Base-by-base conservation (phyloP, 2,888 invertebrate genomes). In the Helleia helle region DNA sequence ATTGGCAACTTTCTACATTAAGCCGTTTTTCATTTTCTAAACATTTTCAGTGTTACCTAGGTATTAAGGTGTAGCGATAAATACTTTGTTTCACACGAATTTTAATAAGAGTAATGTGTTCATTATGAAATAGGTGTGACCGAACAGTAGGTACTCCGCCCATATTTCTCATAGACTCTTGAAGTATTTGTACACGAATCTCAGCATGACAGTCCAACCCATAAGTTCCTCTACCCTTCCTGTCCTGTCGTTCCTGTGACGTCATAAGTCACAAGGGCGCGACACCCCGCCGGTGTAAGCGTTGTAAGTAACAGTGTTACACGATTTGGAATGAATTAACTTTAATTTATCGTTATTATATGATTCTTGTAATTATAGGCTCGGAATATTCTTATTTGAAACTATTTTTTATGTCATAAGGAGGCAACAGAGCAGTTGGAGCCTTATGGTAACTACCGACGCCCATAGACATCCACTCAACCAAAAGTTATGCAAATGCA, bases 301-400 rank as follows among this genome's bases (percentile, higher is more conserved):
- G 58, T 46, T 48, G 48, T 51, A 55, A 56, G 57, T 55, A 50
- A 68, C 56, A 62, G 62, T 73, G 65, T 74, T 59, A 56, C 55
- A 58, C 58, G 48, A 53, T 68, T 65, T 66, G 66, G 59, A 47
- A 58, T 54, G 62, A 62, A 72, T 70, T 62, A 62, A 63, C 56
- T 65, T 71, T 62, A 75, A 73, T 76, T 75, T 72, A 65, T 62
- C 58, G 65, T 58, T 59, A n/a, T n/a, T n/a, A 64, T 55, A 59
- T 60, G 52, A 57, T 56, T 51, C 29, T 34, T 34, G n/a, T n/a
- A 22, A 34, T 22, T 34, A 15, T 18, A 34, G 11, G 34, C 18
- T 18, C 11, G 18, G 18, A 34, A 34, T 34, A 34, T 34, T 22
- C 12, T n/a, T n/a, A n/a, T n/a, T n/a, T n/a, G n/a, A n/a, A n/a